Base-by-base conservation (phyloP, 2,888 invertebrate genomes). In the Camponotus fellah region DNA sequence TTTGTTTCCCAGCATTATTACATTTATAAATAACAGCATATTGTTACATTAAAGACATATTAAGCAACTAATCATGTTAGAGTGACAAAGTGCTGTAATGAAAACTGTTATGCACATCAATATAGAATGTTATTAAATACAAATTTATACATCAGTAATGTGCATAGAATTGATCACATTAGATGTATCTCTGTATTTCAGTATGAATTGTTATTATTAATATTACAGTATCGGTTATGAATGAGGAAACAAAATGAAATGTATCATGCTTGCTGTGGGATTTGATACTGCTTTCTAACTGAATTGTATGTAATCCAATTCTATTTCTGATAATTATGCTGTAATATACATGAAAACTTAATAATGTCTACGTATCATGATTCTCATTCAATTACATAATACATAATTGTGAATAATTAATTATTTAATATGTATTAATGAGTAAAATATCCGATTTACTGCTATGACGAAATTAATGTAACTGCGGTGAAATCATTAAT, bases 281-380 rank as follows among this genome's bases (percentile, higher is more conserved):
- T 62, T 62, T 62, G 14, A 46, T 62, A 62, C 12, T 3, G 26
- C 26, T 40, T 3, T 75, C n/a, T 53, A 64, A 32, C 26, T 37
- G n/a, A 43, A 64, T 75, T 49, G n/a, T n/a, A 17, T 82, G 65
- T 76, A 58, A 46, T 82, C 34, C 75, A 46, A 82, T 82, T 72
- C 64, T 76, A 76, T 76, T 58, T 82, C 17, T 8, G 58, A 76
- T 76, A 82, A 82, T 82, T 76, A 74, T 43, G 10, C 14, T 40
- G 8, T 40, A 40, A 8, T 40, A 68, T 56, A n/a, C 76, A n/a
- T 68, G 76, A 77, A 68, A 77, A 68, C 69, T 77, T 77, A 77
- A 76, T 65, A 60, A 62, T 34, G 26, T 56, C 68, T 76, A 56
- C 12, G 5, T 58, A 75, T 37, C 75, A 26, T 66, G 53, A 56